phyloP scores from a whole-genome alignment of 2,113 vertebrate species.

The Oreamnos americanus region DNA sequence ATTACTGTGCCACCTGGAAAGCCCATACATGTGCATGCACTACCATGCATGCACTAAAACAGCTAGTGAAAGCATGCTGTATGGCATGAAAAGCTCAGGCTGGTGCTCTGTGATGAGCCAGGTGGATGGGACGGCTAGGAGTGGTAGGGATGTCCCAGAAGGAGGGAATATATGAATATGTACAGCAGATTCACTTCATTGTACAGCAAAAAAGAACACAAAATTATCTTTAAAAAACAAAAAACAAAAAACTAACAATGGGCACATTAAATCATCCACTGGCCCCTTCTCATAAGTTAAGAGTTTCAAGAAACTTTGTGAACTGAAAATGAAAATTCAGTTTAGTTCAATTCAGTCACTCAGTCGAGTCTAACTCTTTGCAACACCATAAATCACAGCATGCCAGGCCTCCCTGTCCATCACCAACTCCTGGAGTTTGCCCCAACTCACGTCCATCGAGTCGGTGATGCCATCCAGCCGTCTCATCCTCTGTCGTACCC shows the following conservation, averaged over 20 bases:
- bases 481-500: too few relatives aligned
- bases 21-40: neutral
- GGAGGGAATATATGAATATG: neutral
- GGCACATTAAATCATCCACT: neutral
- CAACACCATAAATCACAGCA: too few relatives aligned
- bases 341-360: too few relatives aligned
- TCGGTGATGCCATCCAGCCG: too few relatives aligned
- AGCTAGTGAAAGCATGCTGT: neutral
- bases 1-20: neutral
- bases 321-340: neutral
- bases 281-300: neutral
- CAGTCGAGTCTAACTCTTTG: too few relatives aligned
- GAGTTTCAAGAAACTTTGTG: neutral
- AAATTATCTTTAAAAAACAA: neutral
- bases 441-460: too few relatives aligned
- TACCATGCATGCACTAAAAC: neutral
- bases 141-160: neutral
- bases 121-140: neutral
- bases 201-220: neutral
- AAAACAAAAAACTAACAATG: neutral
- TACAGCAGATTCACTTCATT: neutral
- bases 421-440: too few relatives aligned
- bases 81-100: neutral
- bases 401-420: too few relatives aligned
- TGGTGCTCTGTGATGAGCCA: neutral